Evolutionary conservation across 2,797 vertebrate genomes (phyloP).

Genomic region (Enoplosus armatus): DNA sequence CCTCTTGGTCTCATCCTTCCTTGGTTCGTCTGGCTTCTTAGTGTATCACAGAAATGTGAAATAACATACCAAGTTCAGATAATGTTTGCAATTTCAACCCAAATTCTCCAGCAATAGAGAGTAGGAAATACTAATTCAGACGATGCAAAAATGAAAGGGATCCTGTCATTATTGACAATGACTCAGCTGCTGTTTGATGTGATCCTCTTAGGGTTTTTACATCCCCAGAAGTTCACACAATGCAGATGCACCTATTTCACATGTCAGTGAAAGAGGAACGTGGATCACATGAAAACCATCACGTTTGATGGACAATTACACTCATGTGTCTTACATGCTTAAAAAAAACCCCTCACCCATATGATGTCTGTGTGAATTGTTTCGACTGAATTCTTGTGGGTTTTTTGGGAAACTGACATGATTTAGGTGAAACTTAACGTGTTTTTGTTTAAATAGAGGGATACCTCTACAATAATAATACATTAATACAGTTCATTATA

Average conservation of each 20-base stretch:
- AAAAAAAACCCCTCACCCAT: neutral
- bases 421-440: neutral
- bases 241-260: conserved; percentile 37
- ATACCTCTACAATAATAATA: neutral
- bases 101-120: neutral
- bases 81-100: neutral
- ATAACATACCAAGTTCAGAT: neutral
- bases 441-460: conserved; percentile 6
- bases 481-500: neutral
- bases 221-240: conserved; percentile 26
- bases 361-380: neutral
- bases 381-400: neutral
- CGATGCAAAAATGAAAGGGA: conserved; percentile 6
- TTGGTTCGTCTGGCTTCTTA: neutral
- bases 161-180: neutral
- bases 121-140: neutral
- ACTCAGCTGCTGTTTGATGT: conserved; percentile 37
- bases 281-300: conserved; percentile 18
- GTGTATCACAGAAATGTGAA: neutral
- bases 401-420: neutral
- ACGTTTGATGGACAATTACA: neutral
- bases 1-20: neutral
- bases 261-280: conserved; percentile 58
- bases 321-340: neutral
- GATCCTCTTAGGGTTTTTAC: conserved; percentile 22